Percentiles rank a stretch among this genome's conserved stretches.
These are phyloP conservation scores for Litoditis marina DNA, from an alignment of 2,888 invertebrate genomes.

Conservation along the genomic window DNA sequence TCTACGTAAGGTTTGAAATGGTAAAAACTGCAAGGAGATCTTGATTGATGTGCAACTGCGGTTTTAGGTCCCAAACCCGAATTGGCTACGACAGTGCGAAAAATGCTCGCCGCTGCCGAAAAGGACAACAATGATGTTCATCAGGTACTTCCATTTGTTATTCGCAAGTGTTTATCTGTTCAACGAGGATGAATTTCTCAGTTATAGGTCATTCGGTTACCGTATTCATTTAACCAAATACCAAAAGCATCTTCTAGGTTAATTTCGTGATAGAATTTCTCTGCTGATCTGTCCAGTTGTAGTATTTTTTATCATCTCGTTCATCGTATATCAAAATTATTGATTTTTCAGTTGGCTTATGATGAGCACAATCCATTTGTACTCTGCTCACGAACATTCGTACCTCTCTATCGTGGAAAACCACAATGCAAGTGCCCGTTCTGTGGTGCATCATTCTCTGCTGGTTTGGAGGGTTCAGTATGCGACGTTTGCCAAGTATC, in stretches of 20 bases:
- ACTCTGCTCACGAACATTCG: conserved; percentile 85
- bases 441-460: conserved; percentile 79
- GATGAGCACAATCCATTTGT: conserved; percentile 97
- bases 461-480: conserved; percentile 63
- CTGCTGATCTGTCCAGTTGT: too few species aligned
- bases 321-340: background rate
- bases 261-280: too few species aligned
- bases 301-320: background rate
- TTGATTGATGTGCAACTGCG: too few species aligned
- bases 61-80: conserved; percentile 78
- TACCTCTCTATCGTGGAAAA: conserved; percentile 77
- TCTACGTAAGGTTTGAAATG: too few species aligned
- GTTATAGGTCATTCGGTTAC: too few species aligned
- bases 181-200: too few species aligned
- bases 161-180: too few species aligned
- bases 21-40: too few species aligned
- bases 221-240: too few species aligned
- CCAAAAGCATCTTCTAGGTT: too few species aligned
- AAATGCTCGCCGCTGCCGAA: conserved; percentile 65
- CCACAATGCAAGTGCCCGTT: conserved; percentile 74
- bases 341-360: conserved; percentile 70
- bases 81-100: conserved; percentile 85
- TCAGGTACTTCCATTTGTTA: conserved; percentile 20
- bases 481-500: conserved; percentile 74
- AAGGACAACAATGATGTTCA: conserved; percentile 49